Conservation (phyloP, 2,113 vertebrate species). For the Sula dactylatra region DNA sequence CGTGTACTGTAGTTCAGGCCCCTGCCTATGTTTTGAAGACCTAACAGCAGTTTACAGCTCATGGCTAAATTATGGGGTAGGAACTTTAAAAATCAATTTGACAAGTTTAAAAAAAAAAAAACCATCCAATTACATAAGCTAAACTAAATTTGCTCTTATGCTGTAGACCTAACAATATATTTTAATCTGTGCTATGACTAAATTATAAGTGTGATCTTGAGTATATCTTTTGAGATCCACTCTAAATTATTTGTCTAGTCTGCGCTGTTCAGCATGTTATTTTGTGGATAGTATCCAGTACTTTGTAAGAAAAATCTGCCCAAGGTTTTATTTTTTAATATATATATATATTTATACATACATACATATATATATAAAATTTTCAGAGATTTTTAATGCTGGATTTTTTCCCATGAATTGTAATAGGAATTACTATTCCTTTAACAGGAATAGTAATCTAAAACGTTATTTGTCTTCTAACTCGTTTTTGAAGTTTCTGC, state of each 20-base stretch:
- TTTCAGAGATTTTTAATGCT: neutral
- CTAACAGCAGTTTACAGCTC: neutral
- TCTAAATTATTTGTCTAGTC: neutral
- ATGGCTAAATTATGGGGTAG: neutral
- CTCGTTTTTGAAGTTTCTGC: neutral
- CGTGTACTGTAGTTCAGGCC: neutral
- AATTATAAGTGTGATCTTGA: neutral
- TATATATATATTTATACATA: neutral
- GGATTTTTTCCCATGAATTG: neutral
- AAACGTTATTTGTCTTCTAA: neutral
- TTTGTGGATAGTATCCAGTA: neutral
- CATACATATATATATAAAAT: fast-evolving
- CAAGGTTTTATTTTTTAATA: neutral
- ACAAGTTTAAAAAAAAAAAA: neutral
- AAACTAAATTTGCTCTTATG: neutral
- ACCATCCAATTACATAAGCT: neutral
- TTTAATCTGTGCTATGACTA: neutral
- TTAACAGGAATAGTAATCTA: neutral
- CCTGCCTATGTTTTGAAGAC: fast-evolving
- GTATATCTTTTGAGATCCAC: neutral
- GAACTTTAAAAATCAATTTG: neutral
- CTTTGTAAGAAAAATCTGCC: neutral
- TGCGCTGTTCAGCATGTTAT: neutral
- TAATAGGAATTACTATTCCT: neutral
- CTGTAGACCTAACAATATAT: fast-evolving